These are phyloP conservation scores for Chelonoidis abingdonii DNA, from an alignment of 2,113 vertebrate species.

Conservation along the genomic window DNA sequence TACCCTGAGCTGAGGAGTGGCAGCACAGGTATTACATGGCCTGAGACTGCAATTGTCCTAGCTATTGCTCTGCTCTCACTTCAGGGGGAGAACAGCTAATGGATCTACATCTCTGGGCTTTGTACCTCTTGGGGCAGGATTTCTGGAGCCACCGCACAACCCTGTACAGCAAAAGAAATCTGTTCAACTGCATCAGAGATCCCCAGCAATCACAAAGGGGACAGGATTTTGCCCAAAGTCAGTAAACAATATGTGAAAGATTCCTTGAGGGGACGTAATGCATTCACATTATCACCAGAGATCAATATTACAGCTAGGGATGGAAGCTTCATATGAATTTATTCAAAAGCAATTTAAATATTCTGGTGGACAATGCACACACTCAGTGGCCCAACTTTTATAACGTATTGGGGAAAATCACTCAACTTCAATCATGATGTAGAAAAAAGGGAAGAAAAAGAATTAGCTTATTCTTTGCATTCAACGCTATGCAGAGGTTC, in stretches of 20 bases:
- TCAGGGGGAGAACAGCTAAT: constrained; percentile 1
- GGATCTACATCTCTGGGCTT: constrained; percentile 33
- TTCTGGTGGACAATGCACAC: background rate
- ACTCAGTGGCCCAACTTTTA: background rate
- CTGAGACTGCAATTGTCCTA: constrained; percentile 13
- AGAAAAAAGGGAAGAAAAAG: background rate
- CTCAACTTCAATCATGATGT: background rate
- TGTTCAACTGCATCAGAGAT: constrained; percentile 13
- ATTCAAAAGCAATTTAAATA: background rate
- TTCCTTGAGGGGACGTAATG: background rate
- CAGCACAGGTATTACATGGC: constrained; percentile 48
- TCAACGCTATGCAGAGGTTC: constrained; percentile 7
- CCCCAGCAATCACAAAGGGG: background rate
- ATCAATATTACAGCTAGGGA: background rate
- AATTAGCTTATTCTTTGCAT: background rate
- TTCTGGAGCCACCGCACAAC: background rate
- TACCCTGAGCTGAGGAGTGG: constrained; percentile 11
- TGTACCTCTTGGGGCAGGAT: constrained; percentile 14
- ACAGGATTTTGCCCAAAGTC: constrained; percentile 20
- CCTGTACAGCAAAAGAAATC: background rate
- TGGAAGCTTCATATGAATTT: background rate
- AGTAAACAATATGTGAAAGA: constrained; percentile 2
- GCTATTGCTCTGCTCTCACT: constrained; percentile 34
- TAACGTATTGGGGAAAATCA: background rate
- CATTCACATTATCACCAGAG: background rate